Base-by-base conservation (phyloP, 2,797 vertebrate genomes). In the Gephyroberyx darwinii region DNA sequence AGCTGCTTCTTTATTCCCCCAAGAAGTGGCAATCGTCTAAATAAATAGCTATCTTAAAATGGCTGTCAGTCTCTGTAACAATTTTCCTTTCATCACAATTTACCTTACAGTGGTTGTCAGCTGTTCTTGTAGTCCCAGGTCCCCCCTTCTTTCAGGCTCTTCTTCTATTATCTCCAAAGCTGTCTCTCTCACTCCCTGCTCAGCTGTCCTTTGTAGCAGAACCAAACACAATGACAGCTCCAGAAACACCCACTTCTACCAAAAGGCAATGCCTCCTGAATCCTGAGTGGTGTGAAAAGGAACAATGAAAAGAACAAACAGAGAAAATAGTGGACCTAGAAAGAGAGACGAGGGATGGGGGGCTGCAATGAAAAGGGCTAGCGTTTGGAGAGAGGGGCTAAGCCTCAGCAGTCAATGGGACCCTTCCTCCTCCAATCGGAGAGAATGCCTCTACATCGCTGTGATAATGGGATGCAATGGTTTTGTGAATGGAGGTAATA, bases 401-500 rank as follows among this genome's bases (percentile, higher is more conserved):
- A 93, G 90, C 90, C 87, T 89, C 84, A 80, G 87, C 90, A 90
- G 93, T 92, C 90, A 92, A 93, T 92, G 92, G 92, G 93, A 94
- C 92, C 90, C 88, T 92, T 91, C 90, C 91, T 93, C 91, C 91
- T 90, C 88, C 90, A 88, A 90, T 85, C 86, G 78, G 80, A 88
- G 84, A 86, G 88, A 92, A 92, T 88, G 91, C 87, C 88, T 93
- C 92, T 91, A 94, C 93, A 94, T 94, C 83, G 88, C 92, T 88
- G 81, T 89, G 89, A 89, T 89, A 88, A 94, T 93, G 90, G 88
- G 85, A 92, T 92, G 91, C 87, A 85, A 92, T 92, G 91, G 84
- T 90, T 93, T 93, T 92, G 89, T 94, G 93, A 95, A 95, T 94
- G 93, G 89, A 88, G 86, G 86, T 89, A 90, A 92, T 89, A 91